Base-by-base conservation (phyloP, 2,888 invertebrate genomes). In the Spilosoma lubricipeda region DNA sequence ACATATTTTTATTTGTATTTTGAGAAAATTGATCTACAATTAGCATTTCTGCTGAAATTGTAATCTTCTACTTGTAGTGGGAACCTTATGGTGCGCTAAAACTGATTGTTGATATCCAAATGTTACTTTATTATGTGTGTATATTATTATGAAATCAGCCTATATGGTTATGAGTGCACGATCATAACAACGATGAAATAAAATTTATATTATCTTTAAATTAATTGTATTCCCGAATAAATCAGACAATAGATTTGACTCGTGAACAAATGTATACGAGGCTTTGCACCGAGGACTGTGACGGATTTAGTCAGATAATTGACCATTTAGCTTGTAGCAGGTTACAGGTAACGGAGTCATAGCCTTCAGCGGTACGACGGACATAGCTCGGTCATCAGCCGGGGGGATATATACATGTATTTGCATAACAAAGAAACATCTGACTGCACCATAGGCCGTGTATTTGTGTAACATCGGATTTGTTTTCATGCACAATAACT, bases 371-470 rank as follows among this genome's bases (percentile, higher is more conserved):
- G 89, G 85, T 91, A 89, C 90, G 88, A 86, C 86, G 85, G 81
- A 81, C 87, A 82, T 79, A 81, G 85, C 79, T 82, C 86, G 77
- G 79, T 85, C 87, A 88, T 85, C 88, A 85, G 85, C 81, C 84
- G 86, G 86, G 86, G 87, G 88, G 87, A 88, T 85, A 87, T 84
- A 87, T 84, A 83, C 89, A 85, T 81, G 83, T 79, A 93, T 93
- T 92, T 92, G 92, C 93, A 93, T 93, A 91, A 90, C 93, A 93
- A 92, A 93, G 91, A 92, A 88, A 90, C 91, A 90, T 89, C 88
- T 89, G 88, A 85, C 83, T 82, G 85, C 77, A 77, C 82, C 82
- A 80, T 84, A 82, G 85, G 76, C 78, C 72, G 72, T 84, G 67
- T 84, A 86, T 88, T 88, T 90, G 87, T 90, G 88, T 88, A 88